These are phyloP conservation scores for Campoletis sonorensis DNA, from an alignment of 1,140 invertebrate genomes.

Conservation along the genomic window DNA sequence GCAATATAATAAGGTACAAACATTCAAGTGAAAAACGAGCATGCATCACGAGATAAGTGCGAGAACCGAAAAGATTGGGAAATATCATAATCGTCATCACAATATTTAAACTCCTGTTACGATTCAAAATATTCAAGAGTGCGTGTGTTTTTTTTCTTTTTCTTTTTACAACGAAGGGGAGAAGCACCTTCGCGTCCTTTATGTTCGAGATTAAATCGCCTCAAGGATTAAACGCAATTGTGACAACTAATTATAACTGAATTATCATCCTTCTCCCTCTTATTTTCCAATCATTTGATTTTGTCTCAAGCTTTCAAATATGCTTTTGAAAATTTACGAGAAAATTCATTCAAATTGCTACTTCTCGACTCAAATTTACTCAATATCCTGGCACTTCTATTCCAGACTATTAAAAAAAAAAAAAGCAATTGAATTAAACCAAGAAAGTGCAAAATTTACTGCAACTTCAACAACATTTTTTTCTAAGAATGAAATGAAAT, in stretches of 20 bases:
- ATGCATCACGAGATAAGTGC: slow-evolving; percentile 18
- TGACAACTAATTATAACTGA: background rate
- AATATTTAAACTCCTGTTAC: slow-evolving; percentile 12
- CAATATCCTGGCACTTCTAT: too few species aligned
- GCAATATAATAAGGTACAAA: too few species aligned
- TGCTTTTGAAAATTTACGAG: background rate
- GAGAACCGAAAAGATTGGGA: slow-evolving; percentile 13
- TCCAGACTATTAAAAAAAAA: too few species aligned
- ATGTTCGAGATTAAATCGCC: background rate
- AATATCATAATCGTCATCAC: slow-evolving; percentile 6
- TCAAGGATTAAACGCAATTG: background rate
- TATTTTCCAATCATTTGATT: slow-evolving; percentile 26
- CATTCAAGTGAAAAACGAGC: background rate
- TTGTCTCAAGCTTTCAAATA: background rate
- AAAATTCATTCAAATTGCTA: slow-evolving; percentile 39
- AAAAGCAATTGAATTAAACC: background rate
- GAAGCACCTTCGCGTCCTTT: slow-evolving; percentile 15
- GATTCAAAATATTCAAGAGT: background rate
- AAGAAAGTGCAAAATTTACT: background rate
- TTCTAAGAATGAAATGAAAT: too few species aligned
- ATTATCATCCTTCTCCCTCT: slow-evolving; percentile 35
- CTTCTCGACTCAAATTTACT: too few species aligned
- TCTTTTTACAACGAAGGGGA: background rate
- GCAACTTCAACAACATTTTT: too few species aligned
- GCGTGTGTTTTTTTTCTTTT: background rate